These are phyloP conservation scores for Anguilla marmorata DNA, from an alignment of 2,797 vertebrate species.

Conservation along the genomic window DNA sequence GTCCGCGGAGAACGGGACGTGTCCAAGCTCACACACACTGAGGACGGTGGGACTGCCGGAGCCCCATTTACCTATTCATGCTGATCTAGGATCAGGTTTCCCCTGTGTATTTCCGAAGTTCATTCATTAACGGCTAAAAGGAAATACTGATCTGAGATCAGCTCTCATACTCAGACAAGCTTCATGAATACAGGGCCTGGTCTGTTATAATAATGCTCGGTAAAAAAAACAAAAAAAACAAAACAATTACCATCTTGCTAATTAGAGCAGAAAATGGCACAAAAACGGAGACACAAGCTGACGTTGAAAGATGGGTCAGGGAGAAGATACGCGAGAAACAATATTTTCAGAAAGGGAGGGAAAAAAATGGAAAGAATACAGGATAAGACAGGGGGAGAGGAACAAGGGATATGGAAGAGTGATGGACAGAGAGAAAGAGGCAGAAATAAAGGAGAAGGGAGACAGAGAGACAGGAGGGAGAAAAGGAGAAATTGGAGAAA, in stretches of 20 bases:
- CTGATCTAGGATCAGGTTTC: conserved; percentile 11
- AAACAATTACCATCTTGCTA: conserved; percentile 25
- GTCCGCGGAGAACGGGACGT: neutral
- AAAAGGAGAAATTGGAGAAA: conserved; percentile 72
- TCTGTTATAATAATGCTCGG: neutral
- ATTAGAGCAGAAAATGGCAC: conserved; percentile 42
- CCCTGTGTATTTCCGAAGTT: neutral
- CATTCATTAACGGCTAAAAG: neutral
- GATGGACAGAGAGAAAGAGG: conserved; percentile 54
- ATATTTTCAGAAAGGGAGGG: conserved; percentile 24
- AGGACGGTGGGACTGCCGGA: neutral
- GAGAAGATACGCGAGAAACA: neutral
- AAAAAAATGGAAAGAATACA: conserved; percentile 21
- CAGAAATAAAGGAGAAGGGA: conserved; percentile 57
- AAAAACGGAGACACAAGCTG: conserved; percentile 28
- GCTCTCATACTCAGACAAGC: neutral
- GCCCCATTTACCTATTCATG: neutral
- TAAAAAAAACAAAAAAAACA: neutral
- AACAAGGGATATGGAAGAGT: conserved; percentile 59
- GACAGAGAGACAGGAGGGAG: conserved; percentile 39
- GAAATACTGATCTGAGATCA: neutral
- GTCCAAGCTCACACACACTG: neutral
- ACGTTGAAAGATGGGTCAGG: conserved; percentile 35
- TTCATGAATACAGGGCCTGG: neutral
- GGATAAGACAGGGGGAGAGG: conserved; percentile 53